Base-by-base conservation (phyloP, 2,888 invertebrate genomes). In the Cynaeus angustus region DNA sequence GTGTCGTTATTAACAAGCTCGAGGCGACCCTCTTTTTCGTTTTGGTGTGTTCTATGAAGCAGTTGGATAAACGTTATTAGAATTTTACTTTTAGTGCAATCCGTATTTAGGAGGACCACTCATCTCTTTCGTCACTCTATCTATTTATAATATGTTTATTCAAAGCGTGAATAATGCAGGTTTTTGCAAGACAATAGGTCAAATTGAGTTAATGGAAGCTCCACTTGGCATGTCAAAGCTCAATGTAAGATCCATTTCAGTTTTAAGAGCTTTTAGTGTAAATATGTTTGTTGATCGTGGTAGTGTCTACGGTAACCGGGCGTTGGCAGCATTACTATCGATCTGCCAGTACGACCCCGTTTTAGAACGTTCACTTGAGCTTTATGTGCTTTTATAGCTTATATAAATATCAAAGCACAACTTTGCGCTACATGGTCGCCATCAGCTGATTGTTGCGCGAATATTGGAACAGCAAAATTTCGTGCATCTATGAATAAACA, bases 281-380 rank as follows among this genome's bases (percentile, higher is more conserved):
- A 66, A 66, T 70, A 70, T 70, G 66, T 71, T 71, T 71, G 71
- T 71, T 71, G 70, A 68, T 68, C 68, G 68, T 53, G 66, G 58
- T 58, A 71, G 68, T 68, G 68, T 61, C 68, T 68, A 68, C 69
- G 69, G 75, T 75, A 73, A 75, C 77, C 74, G 76, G 75, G 77
- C 77, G 76, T 76, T 77, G 78, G 75, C 77, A 74, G 73, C 70
- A 74, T 74, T 75, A 68, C 71, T 78, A 78, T 78, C 77, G 78
- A 78, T 78, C 77, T 69, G 72, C 46, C 45, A 67, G 66, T 58
- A 72, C 75, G 78, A 78, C 78, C 78, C 75, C 75, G 75, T 77
- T 78, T 76, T 74, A 73, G 76, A 75, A 73, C 76, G 73, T 76
- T 75, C 68, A 73, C 76, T 76, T 74, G 69, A 68, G 72, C 66